phyloP scores from a whole-genome alignment of 2,113 vertebrate species.

The Tragulus kanchil region DNA sequence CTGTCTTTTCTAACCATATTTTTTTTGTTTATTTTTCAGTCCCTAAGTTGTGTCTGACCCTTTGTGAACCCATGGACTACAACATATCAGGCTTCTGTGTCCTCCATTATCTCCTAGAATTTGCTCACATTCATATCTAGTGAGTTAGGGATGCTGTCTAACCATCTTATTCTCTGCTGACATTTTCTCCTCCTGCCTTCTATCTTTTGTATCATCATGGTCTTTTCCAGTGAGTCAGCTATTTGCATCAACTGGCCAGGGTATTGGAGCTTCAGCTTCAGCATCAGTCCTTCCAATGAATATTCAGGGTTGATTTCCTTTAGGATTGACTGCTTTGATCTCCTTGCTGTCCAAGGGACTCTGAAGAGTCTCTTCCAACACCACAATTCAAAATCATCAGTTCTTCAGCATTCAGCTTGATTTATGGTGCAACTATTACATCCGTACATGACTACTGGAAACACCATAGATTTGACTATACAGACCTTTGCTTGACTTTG shows the following conservation, averaged over 20 bases:
- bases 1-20: neutral
- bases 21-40: too few species aligned
- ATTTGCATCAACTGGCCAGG: neutral
- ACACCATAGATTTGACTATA: neutral
- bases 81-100: neutral
- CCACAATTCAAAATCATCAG: neutral
- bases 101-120: rapidly evolving
- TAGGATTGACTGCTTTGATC: neutral
- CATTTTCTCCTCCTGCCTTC: neutral
- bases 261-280: neutral
- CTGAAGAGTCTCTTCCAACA: neutral
- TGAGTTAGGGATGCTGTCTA: neutral
- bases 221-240: neutral
- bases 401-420: neutral
- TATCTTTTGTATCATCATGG: neutral
- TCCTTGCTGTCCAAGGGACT: neutral
- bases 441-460: neutral
- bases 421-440: neutral
- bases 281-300: neutral
- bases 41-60: neutral
- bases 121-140: neutral
- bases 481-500: too few species aligned
- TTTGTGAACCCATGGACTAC: neutral
- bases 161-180: neutral
- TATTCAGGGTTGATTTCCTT: neutral